Percentiles rank a stretch among this genome's conserved stretches.
phyloP scores from a whole-genome alignment of 2,113 vertebrate species.

The Syrrhaptes paradoxus region DNA sequence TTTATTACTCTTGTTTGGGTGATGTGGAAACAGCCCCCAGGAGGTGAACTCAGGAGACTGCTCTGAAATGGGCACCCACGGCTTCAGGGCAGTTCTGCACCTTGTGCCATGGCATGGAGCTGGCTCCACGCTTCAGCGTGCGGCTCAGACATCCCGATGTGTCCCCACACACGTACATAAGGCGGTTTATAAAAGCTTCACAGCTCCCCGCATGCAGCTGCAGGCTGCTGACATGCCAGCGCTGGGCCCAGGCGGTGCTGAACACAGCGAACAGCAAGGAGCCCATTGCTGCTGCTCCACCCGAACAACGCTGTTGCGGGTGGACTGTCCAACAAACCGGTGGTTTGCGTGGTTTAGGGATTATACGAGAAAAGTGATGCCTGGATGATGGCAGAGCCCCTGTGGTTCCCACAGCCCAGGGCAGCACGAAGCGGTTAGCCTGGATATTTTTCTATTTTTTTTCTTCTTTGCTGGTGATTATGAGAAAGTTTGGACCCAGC shows the following conservation, averaged over 20 bases:
- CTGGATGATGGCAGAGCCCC: background rate
- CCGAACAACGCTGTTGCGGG: background rate
- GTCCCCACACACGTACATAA: background rate
- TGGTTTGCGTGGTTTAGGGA: too few species aligned
- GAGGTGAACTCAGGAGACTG: background rate
- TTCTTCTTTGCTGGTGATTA: background rate
- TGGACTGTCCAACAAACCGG: background rate
- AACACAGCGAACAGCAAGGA: background rate
- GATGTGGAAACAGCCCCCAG: background rate
- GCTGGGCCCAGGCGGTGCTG: too few species aligned
- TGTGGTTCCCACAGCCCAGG: background rate
- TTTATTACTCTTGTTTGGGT: background rate
- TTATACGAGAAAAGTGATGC: background rate
- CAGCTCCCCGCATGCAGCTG: background rate
- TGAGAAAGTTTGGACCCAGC: background rate
- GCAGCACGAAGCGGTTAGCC: background rate
- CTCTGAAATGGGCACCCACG: background rate
- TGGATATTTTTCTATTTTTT: rapidly evolving
- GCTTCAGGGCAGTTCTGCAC: background rate
- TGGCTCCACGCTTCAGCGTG: background rate
- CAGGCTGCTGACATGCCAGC: background rate
- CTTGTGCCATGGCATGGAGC: background rate
- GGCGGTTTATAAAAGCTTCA: background rate
- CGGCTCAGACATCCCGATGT: background rate
- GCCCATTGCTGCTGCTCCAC: background rate